A percentile compares a stretch with the other conserved stretches of the same genome.
These are phyloP conservation scores for Rhinopomastus cyanomelas DNA, from an alignment of 2,113 vertebrate species.

Conservation along the genomic window DNA sequence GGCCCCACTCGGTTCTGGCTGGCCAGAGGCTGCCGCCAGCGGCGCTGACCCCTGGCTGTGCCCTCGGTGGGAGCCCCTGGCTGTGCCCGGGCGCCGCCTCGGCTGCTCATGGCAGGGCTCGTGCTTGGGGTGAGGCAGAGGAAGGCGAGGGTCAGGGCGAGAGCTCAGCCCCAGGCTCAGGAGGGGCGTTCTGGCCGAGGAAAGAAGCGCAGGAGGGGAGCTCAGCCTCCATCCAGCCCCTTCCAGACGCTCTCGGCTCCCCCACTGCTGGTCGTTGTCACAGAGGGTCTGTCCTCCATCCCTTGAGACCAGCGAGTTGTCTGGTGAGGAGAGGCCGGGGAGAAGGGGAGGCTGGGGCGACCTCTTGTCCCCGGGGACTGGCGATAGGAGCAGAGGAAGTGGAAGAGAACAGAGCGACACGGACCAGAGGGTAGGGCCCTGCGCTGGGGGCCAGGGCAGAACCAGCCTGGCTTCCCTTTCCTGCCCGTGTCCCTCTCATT, in stretches of 20 bases:
- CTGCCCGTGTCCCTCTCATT: conserved; percentile 23
- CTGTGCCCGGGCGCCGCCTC: conserved; percentile 65
- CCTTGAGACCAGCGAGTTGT: neutral
- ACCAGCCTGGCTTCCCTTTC: conserved; percentile 6
- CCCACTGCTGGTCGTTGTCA: conserved; percentile 22
- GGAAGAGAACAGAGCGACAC: neutral
- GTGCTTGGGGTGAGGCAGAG: conserved; percentile 82
- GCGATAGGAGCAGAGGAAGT: too few relatives aligned
- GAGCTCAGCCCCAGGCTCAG: conserved; percentile 82
- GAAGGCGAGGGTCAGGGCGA: conserved; percentile 85
- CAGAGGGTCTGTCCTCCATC: conserved; percentile 48
- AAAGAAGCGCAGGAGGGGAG: conserved; percentile 85
- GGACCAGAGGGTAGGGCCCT: neutral
- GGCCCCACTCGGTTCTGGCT: conserved; percentile 13
- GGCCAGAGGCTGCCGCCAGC: conserved; percentile 56
- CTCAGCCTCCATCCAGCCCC: conserved; percentile 52
- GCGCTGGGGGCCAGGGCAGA: neutral
- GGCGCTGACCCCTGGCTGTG: conserved; percentile 56
- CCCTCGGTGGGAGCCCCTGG: conserved; percentile 27
- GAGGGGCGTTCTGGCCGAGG: conserved; percentile 87
- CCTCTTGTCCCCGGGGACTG: too few relatives aligned
- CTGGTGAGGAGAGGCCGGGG: too few relatives aligned
- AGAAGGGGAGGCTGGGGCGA: too few relatives aligned
- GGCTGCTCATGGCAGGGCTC: conserved; percentile 80
- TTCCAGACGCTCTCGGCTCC: conserved; percentile 57